These are phyloP conservation scores for Nomada goodeniana DNA, from an alignment of 2,888 invertebrate species.

Conservation along the genomic window DNA sequence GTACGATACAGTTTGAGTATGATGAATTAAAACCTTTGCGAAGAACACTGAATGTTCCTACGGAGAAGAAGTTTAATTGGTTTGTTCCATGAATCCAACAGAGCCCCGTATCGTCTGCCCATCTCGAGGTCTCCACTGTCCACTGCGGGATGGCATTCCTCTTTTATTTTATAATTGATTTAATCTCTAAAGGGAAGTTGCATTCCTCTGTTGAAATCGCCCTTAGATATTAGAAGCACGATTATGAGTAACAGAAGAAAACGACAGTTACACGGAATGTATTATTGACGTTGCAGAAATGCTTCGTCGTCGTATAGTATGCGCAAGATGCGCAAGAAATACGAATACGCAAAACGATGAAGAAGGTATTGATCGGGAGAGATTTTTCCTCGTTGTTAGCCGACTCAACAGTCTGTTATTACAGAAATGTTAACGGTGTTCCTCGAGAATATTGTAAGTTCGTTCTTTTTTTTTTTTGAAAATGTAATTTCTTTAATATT, in stretches of 20 bases:
- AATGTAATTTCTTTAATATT: not conserved
- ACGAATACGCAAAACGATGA: conserved; percentile 7
- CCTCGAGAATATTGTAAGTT: not conserved
- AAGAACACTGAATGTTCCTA: not conserved
- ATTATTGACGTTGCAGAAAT: conserved; percentile 9
- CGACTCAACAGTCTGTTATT: conserved; percentile 11
- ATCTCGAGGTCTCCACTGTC: not conserved
- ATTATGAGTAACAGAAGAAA: not conserved
- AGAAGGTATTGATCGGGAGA: not conserved
- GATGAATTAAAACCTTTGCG: not conserved
- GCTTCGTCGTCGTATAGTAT: conserved; percentile 3
- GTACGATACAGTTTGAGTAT: not conserved
- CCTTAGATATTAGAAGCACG: conserved; percentile 6
- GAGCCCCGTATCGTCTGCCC: not conserved
- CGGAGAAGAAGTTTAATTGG: conserved; percentile 4
- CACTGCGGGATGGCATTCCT: not conserved
- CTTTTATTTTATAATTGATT: conserved; percentile 4
- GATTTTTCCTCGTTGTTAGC: not conserved
- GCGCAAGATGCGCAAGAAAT: not conserved
- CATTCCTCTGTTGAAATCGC: not conserved
- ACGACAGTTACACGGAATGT: not conserved
- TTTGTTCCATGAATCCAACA: not conserved
- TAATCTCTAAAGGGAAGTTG: not conserved
- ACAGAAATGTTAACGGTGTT: not conserved
- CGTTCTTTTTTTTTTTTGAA: not conserved